These are phyloP conservation scores for Strix occidentalis DNA, from an alignment of 2,797 vertebrate species.

Conservation along the genomic window DNA sequence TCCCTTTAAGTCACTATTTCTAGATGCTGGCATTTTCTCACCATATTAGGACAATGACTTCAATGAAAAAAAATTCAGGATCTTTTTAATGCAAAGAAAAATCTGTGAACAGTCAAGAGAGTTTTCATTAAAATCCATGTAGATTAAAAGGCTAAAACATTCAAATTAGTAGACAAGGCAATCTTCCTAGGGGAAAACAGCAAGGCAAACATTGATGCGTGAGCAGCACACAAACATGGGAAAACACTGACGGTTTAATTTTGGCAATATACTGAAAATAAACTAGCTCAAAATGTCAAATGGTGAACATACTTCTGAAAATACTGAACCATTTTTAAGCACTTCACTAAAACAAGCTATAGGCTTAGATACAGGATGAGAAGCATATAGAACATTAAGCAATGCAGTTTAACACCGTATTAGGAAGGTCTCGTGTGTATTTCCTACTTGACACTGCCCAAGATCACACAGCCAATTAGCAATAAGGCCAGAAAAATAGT, in stretches of 20 bases:
- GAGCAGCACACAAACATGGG: neutral
- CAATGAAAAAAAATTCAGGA: conserved; percentile 26
- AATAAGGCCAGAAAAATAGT: neutral
- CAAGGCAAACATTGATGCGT: conserved; percentile 24
- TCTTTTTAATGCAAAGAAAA: conserved; percentile 43
- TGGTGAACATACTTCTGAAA: neutral
- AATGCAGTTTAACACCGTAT: neutral
- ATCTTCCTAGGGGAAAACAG: conserved; percentile 32
- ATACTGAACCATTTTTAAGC: neutral
- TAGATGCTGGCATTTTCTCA: conserved; percentile 24
- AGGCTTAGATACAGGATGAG: neutral
- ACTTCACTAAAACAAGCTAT: neutral
- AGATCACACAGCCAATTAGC: neutral
- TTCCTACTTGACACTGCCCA: neutral
- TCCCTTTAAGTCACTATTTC: conserved; percentile 7
- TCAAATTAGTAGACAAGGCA: conserved; percentile 40
- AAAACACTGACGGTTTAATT: conserved; percentile 12
- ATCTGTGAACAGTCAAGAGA: conserved; percentile 49
- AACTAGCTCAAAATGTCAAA: conserved; percentile 33
- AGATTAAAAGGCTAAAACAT: conserved; percentile 59
- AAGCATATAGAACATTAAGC: neutral
- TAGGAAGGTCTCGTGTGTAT: neutral
- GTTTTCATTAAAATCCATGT: conserved; percentile 50
- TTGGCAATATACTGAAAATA: conserved; percentile 20
- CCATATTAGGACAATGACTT: neutral